Conservation (phyloP, 2,113 vertebrate genomes). For the Bubo blakistoni region DNA sequence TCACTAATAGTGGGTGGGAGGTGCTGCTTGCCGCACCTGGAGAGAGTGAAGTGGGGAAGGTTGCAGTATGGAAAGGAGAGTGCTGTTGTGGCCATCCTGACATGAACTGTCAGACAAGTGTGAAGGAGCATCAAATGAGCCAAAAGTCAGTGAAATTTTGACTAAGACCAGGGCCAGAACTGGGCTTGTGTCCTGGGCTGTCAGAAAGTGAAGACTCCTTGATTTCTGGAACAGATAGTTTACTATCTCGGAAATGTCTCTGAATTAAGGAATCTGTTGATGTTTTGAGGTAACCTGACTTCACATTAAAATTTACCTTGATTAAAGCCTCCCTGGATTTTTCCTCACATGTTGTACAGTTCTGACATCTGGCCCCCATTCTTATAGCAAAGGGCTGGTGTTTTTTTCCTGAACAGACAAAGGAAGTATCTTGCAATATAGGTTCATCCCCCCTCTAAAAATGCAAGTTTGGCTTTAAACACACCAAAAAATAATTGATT, state of each 20-base stretch:
- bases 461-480: constrained; percentile 36
- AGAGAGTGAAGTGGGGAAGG: neutral
- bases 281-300: neutral
- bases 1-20: accelerated
- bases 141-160: neutral
- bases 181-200: neutral
- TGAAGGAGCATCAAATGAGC: neutral
- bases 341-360: neutral
- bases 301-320: neutral
- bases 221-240: neutral
- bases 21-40: neutral
- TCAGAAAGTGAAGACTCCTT: neutral
- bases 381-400: neutral
- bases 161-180: neutral
- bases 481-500: neutral
- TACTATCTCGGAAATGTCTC: neutral
- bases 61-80: neutral
- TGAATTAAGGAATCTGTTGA: neutral
- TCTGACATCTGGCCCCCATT: neutral
- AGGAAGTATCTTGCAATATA: neutral
- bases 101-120: neutral
- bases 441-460: neutral
- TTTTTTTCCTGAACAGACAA: neutral
- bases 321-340: neutral
- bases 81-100: neutral